phyloP scores from a whole-genome alignment of 1,140 invertebrate genomes.

The Triops longicaudatus region DNA sequence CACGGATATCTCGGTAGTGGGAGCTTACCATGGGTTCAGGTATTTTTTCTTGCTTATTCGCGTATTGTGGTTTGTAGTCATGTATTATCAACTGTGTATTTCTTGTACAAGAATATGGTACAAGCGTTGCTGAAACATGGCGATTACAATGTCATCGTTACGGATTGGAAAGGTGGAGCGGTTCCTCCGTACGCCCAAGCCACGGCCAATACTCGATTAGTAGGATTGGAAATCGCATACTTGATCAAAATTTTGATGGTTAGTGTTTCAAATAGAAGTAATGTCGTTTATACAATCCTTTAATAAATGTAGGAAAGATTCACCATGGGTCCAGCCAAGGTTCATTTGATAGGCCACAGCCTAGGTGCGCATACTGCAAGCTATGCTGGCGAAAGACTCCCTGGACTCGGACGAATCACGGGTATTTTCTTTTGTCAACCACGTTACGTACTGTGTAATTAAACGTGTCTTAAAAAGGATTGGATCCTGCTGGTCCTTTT shows the following conservation, averaged over 20 bases:
- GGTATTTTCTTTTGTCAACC: slow-evolving; percentile 27
- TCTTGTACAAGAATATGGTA: too few species aligned
- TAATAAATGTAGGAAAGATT: too few species aligned
- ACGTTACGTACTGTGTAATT: too few species aligned
- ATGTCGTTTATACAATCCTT: too few species aligned
- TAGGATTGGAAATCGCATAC: slow-evolving; percentile 70
- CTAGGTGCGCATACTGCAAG: slow-evolving; percentile 75
- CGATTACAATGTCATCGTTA: slow-evolving; percentile 73
- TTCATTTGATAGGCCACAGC: slow-evolving; percentile 75
- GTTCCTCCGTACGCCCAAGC: slow-evolving; percentile 55
- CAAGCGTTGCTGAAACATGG: too few species aligned
- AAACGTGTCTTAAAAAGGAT: too few species aligned
- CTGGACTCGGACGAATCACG: slow-evolving; percentile 65
- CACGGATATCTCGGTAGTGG: slow-evolving; percentile 84
- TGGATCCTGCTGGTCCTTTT: slow-evolving; percentile 47
- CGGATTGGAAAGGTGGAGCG: slow-evolving; percentile 77
- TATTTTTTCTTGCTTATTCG: too few species aligned
- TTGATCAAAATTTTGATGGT: slow-evolving; percentile 63
- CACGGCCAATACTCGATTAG: slow-evolving; percentile 49
- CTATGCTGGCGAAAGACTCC: slow-evolving; percentile 66
- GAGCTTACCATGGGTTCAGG: too few species aligned
- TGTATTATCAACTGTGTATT: too few species aligned
- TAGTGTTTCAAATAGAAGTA: slow-evolving; percentile 64
- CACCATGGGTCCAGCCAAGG: slow-evolving; percentile 53
- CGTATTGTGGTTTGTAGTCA: too few species aligned